Base-by-base conservation (phyloP, 2,113 vertebrate genomes). In the Upupa epops region DNA sequence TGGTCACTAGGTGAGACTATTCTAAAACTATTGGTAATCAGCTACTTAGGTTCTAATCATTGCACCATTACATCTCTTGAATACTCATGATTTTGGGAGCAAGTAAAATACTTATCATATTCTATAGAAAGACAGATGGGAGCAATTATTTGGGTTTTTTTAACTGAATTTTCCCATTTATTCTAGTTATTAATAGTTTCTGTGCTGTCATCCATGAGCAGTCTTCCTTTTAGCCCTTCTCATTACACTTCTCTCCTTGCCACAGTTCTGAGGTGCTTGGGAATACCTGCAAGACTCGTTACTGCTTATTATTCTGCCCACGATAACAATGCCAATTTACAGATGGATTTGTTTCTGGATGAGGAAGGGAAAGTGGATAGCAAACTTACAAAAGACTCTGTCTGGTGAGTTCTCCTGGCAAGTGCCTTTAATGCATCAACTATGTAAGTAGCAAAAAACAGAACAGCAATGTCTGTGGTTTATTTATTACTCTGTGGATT, bases 261-360 rank as follows among this genome's bases (percentile, higher is more conserved):
- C 45, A 32, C 89, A 99, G 99, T 99, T 96, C 94, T 99, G 83
- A 98, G 99, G 54, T 99, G 98, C 86, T 92, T 99, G 46, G 99
- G 99, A 14, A 99, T 99, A 92, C 99, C 99, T 21, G 96, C 98
- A 12, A 97, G 99, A 55, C 96, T 99, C 3, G 55, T 99, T 84
- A 99, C 99, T 89, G 99, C 99, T 97, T 99, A 95, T 93, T 98
- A 94, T 96, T 99, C 99, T 25, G 99, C 99, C 65, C 99, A 99
- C 16, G 99, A 99, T 94, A 99, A 99, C 21, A 95, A 99, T 6
- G 99, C 98, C 58, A 99, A 99, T 94, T 96, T 99, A 92, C 98
- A 97, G 88, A 89, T 98, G 59, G 99, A 99, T 86, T 96, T 99
- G 91, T 98, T 98, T 94, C 82, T 99, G 93, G 97, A 99, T 51